A percentile compares a stretch with the other conserved stretches of the same genome.
Evolutionary conservation across 2,797 vertebrate genomes (phyloP).

Genomic region (Chelon labrosus): DNA sequence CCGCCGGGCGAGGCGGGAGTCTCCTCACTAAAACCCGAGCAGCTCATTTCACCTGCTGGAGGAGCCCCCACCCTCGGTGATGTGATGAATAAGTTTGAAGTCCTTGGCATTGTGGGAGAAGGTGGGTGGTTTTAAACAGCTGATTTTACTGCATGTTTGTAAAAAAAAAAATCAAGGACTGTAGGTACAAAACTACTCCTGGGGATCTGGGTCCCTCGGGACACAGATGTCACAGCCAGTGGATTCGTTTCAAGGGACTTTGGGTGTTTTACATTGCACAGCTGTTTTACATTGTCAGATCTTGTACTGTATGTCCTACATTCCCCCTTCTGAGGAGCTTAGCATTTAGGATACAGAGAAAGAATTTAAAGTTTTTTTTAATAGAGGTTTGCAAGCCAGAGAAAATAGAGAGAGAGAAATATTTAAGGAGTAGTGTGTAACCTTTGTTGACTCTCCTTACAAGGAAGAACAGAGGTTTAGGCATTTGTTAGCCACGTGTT

Average conservation of each 20-base stretch:
- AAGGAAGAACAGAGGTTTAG: conserved; percentile 15
- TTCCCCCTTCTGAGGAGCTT: conserved; percentile 1
- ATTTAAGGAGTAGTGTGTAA: neutral
- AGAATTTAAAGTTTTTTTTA: neutral
- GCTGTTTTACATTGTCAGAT: neutral
- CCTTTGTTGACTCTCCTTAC: neutral
- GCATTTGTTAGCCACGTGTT: conserved; percentile 25
- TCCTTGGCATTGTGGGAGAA: conserved; percentile 99
- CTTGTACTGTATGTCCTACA: neutral
- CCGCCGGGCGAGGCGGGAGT: conserved; percentile 59
- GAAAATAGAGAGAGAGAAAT: neutral
- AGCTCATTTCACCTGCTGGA: conserved; percentile 93
- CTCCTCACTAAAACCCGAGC: conserved; percentile 79
- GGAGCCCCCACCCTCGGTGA: conserved; percentile 96
- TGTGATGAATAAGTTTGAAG: conserved; percentile 99
- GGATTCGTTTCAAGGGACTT: neutral
- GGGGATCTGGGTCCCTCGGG: conserved; percentile 7
- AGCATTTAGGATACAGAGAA: neutral
- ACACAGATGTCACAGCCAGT: neutral
- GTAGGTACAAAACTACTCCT: neutral
- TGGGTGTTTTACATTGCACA: conserved; percentile 1
- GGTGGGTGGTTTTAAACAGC: conserved; percentile 86
- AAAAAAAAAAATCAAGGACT: conserved; percentile 6
- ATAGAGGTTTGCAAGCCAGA: neutral
- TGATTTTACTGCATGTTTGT: conserved; percentile 29